A percentile compares a stretch with the other conserved stretches of the same genome.
phyloP scores from a whole-genome alignment of 2,888 invertebrate species.

The Trachelus stipa region DNA sequence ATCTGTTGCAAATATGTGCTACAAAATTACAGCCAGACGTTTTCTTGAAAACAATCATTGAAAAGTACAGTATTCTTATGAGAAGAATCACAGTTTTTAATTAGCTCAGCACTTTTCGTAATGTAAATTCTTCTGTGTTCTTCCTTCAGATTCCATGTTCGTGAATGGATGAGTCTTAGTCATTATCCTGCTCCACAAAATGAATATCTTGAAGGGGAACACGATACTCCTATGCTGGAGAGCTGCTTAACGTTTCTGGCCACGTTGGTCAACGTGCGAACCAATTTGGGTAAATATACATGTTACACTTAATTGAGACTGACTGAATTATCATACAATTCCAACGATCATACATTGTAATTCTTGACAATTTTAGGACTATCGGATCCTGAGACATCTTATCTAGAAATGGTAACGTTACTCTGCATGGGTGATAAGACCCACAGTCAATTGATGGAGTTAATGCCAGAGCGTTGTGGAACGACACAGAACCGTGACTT shows the following conservation, averaged over 20 bases:
- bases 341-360: not conserved
- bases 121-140: slow-evolving; percentile 12
- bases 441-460: slow-evolving; percentile 93
- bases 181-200: slow-evolving; percentile 75
- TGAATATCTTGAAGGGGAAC: slow-evolving; percentile 77
- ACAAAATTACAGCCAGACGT: slow-evolving; percentile 87
- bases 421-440: slow-evolving; percentile 95
- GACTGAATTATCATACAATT: not conserved
- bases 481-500: slow-evolving; percentile 90
- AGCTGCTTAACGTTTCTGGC: slow-evolving; percentile 92
- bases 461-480: slow-evolving; percentile 97
- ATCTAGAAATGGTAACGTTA: slow-evolving; percentile 92
- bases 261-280: slow-evolving; percentile 87
- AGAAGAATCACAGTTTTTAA: not conserved
- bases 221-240: slow-evolving; percentile 91
- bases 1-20: slow-evolving; percentile 93
- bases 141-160: slow-evolving; percentile 80
- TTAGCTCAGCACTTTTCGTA: slow-evolving; percentile 2
- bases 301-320: not conserved
- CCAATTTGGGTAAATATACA: slow-evolving; percentile 79
- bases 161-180: slow-evolving; percentile 86
- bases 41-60: slow-evolving; percentile 87
- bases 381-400: slow-evolving; percentile 75
- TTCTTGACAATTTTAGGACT: slow-evolving; percentile 65
- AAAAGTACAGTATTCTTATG: slow-evolving; percentile 73